phyloP scores from a whole-genome alignment of 2,888 invertebrate species.

The Heliothis peltigera region DNA sequence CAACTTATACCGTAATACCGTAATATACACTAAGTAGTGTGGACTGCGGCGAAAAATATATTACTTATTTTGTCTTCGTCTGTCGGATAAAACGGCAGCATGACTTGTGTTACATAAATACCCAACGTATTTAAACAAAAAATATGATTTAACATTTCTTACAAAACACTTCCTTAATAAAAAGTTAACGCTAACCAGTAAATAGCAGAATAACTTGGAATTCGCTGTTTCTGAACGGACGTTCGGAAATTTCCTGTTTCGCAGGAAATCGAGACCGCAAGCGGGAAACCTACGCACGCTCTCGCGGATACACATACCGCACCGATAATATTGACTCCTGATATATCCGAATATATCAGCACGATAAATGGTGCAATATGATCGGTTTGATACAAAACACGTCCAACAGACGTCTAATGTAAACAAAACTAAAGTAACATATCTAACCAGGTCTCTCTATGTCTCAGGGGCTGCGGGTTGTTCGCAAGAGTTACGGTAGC shows the following conservation, averaged over 20 bases:
- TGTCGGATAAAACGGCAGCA: neutral
- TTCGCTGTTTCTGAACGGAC: slow-evolving; percentile 68
- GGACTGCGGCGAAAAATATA: neutral
- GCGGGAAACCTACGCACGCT: slow-evolving; percentile 66
- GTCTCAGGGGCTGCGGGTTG: too few relatives aligned
- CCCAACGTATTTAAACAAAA: neutral
- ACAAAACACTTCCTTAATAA: slow-evolving; percentile 24
- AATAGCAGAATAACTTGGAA: slow-evolving; percentile 57
- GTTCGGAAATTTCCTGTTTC: slow-evolving; percentile 75
- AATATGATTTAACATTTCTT: neutral
- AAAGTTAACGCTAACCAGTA: slow-evolving; percentile 42
- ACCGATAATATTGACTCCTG: slow-evolving; percentile 36
- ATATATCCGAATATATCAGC: slow-evolving; percentile 35
- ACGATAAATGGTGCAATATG: slow-evolving; percentile 23
- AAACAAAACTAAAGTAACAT: neutral
- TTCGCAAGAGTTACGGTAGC: too few relatives aligned
- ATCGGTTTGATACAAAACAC: slow-evolving; percentile 10
- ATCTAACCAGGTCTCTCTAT: too few relatives aligned
- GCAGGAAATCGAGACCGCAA: slow-evolving; percentile 76
- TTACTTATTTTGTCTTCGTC: neutral
- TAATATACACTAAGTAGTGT: neutral
- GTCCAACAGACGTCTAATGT: neutral
- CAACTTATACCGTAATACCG: neutral
- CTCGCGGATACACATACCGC: slow-evolving; percentile 57
- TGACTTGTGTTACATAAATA: neutral